These are phyloP conservation scores for Lethenteron reissneri DNA, from an alignment of 2,113 vertebrate genomes.

Conservation along the genomic window DNA sequence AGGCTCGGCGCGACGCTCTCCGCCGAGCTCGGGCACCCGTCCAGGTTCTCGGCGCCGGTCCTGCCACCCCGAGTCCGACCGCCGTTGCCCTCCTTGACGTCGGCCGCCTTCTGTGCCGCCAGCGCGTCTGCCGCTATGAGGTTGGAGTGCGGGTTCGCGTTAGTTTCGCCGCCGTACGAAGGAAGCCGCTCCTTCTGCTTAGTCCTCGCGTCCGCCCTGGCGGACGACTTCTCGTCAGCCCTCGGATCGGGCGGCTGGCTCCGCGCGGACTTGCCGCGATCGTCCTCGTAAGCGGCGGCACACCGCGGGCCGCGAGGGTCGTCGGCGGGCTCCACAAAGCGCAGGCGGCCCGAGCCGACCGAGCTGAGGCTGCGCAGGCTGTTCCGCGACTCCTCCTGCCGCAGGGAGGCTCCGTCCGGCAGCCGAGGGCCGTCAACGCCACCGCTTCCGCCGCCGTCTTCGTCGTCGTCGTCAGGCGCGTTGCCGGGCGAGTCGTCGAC, in stretches of 20 bases:
- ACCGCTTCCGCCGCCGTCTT: no score
- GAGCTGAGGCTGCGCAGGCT: conserved; percentile 20
- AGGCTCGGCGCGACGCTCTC: conserved; percentile 13
- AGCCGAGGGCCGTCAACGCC: neutral
- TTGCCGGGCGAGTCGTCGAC: neutral
- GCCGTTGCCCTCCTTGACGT: conserved; percentile 19
- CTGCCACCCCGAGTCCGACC: conserved; percentile 16
- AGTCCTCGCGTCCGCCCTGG: no score
- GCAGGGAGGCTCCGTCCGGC: conserved; percentile 27
- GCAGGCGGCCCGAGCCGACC: conserved; percentile 20
- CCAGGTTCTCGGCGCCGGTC: no score
- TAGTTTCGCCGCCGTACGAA: neutral
- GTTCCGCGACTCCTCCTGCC: no score
- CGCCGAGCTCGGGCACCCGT: conserved; percentile 16
- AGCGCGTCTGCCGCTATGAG: conserved; percentile 15
- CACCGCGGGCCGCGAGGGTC: no score
- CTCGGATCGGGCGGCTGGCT: no score
- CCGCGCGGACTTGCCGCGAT: no score
- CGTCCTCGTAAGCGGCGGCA: no score
- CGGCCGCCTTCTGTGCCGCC: conserved; percentile 24
- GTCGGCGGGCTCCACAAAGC: conserved; percentile 16
- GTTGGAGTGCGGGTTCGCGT: neutral
- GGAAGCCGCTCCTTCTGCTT: no score
- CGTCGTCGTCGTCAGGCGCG: no score
- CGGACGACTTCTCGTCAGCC: no score